A percentile compares a stretch with the other conserved stretches of the same genome.
phyloP scores from a whole-genome alignment of 2,888 invertebrate genomes.

The Gryllus longicercus region DNA sequence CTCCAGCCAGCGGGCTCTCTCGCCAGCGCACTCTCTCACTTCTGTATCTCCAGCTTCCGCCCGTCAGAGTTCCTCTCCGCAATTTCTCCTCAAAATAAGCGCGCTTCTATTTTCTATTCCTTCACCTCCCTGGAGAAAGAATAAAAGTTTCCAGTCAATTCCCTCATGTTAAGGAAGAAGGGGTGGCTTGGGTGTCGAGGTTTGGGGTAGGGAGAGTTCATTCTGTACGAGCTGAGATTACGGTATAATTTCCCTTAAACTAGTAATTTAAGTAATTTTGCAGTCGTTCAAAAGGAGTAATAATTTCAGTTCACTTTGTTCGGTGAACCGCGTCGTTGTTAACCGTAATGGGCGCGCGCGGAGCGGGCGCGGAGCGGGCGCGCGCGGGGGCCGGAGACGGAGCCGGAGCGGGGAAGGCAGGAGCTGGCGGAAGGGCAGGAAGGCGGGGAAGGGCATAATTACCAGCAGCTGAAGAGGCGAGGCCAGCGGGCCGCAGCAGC shows the following conservation, averaged over 20 bases:
- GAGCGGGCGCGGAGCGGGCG: slow-evolving; percentile 21
- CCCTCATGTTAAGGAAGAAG: slow-evolving; percentile 22
- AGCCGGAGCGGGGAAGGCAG: no score
- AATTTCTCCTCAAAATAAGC: slow-evolving; percentile 11
- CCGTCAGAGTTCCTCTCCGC: slow-evolving; percentile 12
- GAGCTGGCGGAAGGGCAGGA: not conserved
- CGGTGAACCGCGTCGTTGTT: slow-evolving; percentile 34
- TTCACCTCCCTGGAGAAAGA: slow-evolving; percentile 22
- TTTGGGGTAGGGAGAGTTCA: slow-evolving; percentile 19
- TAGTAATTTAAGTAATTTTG: slow-evolving; percentile 38
- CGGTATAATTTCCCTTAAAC: slow-evolving; percentile 37
- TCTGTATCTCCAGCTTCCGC: not conserved
- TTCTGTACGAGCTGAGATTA: slow-evolving; percentile 35
- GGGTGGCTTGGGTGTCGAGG: slow-evolving; percentile 17
- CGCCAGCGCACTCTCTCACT: not conserved
- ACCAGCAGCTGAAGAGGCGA: slow-evolving; percentile 3
- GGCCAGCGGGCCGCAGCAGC: slow-evolving; percentile 1
- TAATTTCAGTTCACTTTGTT: slow-evolving; percentile 36
- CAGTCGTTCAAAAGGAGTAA: slow-evolving; percentile 36
- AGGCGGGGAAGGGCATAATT: slow-evolving; percentile 17
- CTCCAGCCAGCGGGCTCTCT: no score
- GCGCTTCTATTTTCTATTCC: slow-evolving; percentile 12
- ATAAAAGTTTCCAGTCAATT: slow-evolving; percentile 32
- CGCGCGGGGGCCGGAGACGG: not conserved
- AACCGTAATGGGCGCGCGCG: slow-evolving; percentile 32